phyloP scores from a whole-genome alignment of 2,888 invertebrate species.

The Rhaphigaster nebulosa region DNA sequence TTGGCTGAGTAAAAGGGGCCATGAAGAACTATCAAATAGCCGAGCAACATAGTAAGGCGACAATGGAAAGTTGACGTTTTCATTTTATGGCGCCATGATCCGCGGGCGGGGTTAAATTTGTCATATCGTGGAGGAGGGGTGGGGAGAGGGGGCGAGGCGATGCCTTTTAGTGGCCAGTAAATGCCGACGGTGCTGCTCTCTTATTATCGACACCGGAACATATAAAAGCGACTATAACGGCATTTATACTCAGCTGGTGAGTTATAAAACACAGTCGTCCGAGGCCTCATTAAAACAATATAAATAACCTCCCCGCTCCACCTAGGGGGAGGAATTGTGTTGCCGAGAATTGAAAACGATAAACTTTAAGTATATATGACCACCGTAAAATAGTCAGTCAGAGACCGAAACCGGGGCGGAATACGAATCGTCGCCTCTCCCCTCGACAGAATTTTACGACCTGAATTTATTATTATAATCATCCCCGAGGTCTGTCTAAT shows the following conservation, averaged over 20 bases:
- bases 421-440: conserved; percentile 25
- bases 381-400: conserved; percentile 49
- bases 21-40: conserved; percentile 48
- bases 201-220: conserved; percentile 56
- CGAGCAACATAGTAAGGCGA: conserved; percentile 37
- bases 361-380: conserved; percentile 59
- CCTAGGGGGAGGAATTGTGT: conserved; percentile 11
- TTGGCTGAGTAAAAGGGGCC: not conserved
- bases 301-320: conserved; percentile 23
- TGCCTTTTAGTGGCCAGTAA: conserved; percentile 58
- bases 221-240: conserved; percentile 58
- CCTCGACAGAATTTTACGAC: conserved; percentile 39
- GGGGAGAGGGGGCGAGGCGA: not conserved
- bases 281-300: conserved; percentile 57
- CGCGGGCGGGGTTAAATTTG: conserved; percentile 53
- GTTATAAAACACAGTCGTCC: conserved; percentile 54
- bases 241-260: conserved; percentile 55
- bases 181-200: conserved; percentile 53
- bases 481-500: conserved; percentile 57
- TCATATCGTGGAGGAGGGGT: conserved; percentile 38
- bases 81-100: conserved; percentile 47
- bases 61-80: conserved; percentile 57
- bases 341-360: conserved; percentile 58
- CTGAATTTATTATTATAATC: conserved; percentile 59
- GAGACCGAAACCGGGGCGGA: not conserved